Base-by-base conservation (phyloP, 1,140 invertebrate genomes). In the Caligus rogercresseyi region DNA sequence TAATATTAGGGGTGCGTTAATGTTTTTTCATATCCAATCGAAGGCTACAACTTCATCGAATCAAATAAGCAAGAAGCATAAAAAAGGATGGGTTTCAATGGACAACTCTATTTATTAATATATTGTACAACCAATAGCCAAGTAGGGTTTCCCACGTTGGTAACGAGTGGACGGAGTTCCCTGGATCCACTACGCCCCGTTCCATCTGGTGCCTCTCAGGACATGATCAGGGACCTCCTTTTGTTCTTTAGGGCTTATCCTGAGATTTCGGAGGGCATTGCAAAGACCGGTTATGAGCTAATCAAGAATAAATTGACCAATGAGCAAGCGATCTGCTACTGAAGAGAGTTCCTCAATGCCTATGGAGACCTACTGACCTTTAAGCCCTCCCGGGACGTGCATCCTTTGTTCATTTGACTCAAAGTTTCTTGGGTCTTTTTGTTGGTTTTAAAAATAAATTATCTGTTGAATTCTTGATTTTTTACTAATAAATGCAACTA, bases 141-240 rank as follows among this genome's bases (percentile, higher is more conserved):
- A n/a, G n/a, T n/a, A n/a, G n/a, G n/a, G 89, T 98, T 0, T 91
- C 95, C 69, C 91, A 98, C 74, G 89, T 95, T 16, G 91, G 90
- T 0, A 78, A 89, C 68, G 87, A 94, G 66, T 97, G 92, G 92
- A 75, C 82, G 21, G 93, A 98, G 77, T 98, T 72, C 91, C 92
- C 1, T 97, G 93, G 93, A 80, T 93, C 54, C 93, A 98, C 76
- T 97, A 93, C 71, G 80, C 67, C 93, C 92, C 3, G 80, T 98
- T 0, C 74, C 78, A n/a, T 78, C 78, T 57, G 78, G 82, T 69
- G 81, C 84, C 24, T 78, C 73, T 21, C 74, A 84, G 71, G 70
- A 81, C 61, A 78, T 87, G 65, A 74, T 90, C 2, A 74, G 80
- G 69, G 75, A 83, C 26, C 73, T 91, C 1, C 74, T 96, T 25